A percentile compares a stretch with the other conserved stretches of the same genome.
These are phyloP conservation scores for Oedothorax gibbosus DNA, from an alignment of 1,140 invertebrate genomes.

Conservation along the genomic window DNA sequence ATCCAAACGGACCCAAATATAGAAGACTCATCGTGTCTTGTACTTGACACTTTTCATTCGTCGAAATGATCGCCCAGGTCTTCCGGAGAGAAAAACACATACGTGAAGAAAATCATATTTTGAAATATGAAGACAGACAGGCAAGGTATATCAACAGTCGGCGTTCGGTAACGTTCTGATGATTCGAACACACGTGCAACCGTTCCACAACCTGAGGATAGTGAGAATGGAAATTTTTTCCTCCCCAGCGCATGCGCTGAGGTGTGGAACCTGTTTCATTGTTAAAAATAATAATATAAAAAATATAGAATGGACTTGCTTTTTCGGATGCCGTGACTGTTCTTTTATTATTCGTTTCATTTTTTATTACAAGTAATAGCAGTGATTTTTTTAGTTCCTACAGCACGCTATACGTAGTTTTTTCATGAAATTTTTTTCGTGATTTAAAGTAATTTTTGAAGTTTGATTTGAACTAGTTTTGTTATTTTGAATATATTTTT, in stretches of 20 bases:
- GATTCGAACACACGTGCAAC: slow-evolving; percentile 39
- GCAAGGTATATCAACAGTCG: background rate
- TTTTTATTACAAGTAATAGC: background rate
- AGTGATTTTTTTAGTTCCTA: too few relatives aligned
- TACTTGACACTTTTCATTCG: slow-evolving; percentile 49
- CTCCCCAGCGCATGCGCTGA: slow-evolving; percentile 7
- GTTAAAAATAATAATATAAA: slow-evolving; percentile 29
- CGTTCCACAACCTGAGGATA: background rate
- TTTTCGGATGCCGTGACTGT: slow-evolving; percentile 18
- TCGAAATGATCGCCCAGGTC: background rate
- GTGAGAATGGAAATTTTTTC: background rate
- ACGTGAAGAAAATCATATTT: slow-evolving; percentile 29
- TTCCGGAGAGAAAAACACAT: slow-evolving; percentile 3
- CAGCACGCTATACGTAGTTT: too few relatives aligned
- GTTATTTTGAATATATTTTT: too few relatives aligned
- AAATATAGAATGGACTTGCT: background rate
- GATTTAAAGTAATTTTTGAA: too few relatives aligned
- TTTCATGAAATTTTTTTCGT: too few relatives aligned
- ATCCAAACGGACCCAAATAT: too few relatives aligned
- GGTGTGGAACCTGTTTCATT: slow-evolving; percentile 32
- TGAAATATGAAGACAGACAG: background rate
- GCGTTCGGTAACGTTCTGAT: slow-evolving; percentile 7
- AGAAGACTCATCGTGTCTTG: background rate
- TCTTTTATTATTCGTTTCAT: background rate
- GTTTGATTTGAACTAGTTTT: too few relatives aligned